Evolutionary conservation across 2,797 vertebrate species (phyloP), one percentile per base, ranked within the genome.

Genomic region (Heliangelus exortis): DNA sequence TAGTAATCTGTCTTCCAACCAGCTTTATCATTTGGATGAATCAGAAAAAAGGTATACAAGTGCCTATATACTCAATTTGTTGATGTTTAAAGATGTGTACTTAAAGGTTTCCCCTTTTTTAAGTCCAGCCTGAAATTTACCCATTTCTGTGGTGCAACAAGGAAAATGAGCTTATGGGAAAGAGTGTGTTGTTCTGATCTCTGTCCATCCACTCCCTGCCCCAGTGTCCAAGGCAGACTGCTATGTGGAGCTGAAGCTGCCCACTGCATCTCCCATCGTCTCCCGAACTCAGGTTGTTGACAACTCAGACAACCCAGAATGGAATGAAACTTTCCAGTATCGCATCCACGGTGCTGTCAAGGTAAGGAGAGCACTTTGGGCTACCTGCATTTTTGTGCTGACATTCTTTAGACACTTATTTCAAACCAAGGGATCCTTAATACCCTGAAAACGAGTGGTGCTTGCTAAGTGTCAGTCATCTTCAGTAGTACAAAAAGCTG

Each of bases 271-370:
- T 43, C 94, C 97, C 3, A 2, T 65, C 8, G 73, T 79, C 8
- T 84, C 84, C 39, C 90, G 13, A 93, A 98, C 98, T 31, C 96
- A 39, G 61, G 97, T 96, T 59, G 82, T 98, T 80, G 94, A 96
- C 92, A 98, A 98, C 54, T 97, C 96, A 87, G 97, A 93, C 62
- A 95, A 98, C 54, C 98, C 98, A 3, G 97, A 98, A 86, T 98
- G 98, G 98, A 97, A 98, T 3, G 97, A 98, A 93, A 98, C 96
- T 33, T 98, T 98, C 93, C 92, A 57, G 5, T 98, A 97, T 83
- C 96, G 67, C 78, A 94, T 98, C 91, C 97, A 98, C 2, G 68
- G 94, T 5, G 97, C 97, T 57, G 94, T 98, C 87, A 98, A 98
- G 97, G 98, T 98, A 86, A 96, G 92, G 48, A 53, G 18, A 43